Evolutionary conservation across 2,113 vertebrate genomes (phyloP).

Genomic region (Anser brachyrhynchus): DNA sequence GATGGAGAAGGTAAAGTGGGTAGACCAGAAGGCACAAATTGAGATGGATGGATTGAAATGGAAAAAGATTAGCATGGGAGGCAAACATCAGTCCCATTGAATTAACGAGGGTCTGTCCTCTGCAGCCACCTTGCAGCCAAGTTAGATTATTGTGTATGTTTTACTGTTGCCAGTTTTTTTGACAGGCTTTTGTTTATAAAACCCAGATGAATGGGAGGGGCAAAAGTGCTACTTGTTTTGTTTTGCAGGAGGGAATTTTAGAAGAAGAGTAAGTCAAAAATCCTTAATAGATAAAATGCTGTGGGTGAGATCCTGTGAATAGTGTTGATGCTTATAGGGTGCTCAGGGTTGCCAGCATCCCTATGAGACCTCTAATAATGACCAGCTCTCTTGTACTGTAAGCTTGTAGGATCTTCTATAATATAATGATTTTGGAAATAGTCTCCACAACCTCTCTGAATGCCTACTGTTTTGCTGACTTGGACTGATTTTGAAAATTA

Average conservation of each 20-base stretch:
- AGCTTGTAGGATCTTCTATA: neutral
- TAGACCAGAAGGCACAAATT: neutral
- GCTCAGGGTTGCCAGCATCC: neutral
- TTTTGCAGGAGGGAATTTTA: neutral
- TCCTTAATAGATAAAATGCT: neutral
- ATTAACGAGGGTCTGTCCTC: neutral
- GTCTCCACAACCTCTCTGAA: neutral
- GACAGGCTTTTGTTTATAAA: neutral
- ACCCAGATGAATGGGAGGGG: neutral
- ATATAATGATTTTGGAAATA: neutral
- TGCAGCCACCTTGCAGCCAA: neutral
- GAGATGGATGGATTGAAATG: neutral
- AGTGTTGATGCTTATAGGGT: neutral
- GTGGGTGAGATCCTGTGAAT: neutral
- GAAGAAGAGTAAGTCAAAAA: neutral
- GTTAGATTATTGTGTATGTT: neutral
- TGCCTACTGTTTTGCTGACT: neutral
- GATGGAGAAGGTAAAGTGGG: neutral
- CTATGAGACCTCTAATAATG: neutral
- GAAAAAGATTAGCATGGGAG: neutral
- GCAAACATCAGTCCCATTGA: neutral
- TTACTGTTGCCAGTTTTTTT: neutral
- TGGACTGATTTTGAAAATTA: neutral
- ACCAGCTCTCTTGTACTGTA: neutral
- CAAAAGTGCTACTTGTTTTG: neutral